Conservation (phyloP, 2,113 vertebrate species). For the Cavia aperea region DNA sequence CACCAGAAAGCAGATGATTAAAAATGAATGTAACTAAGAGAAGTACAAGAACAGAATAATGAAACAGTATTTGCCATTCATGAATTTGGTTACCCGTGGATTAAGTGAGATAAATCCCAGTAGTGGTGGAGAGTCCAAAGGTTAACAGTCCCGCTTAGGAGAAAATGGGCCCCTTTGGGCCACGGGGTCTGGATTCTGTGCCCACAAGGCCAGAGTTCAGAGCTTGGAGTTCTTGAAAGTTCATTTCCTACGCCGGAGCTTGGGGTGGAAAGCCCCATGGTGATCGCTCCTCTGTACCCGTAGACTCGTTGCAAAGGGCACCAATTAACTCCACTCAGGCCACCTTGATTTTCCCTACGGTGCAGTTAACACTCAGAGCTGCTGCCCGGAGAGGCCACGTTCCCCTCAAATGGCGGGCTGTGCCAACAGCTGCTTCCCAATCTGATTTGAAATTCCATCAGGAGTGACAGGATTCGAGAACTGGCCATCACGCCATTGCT, state of each 20-base stretch:
- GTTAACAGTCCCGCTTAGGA: slow-evolving; percentile 52
- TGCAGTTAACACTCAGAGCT: not conserved
- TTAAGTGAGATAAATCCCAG: slow-evolving; percentile 48
- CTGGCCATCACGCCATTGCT: not conserved
- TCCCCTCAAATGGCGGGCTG: not conserved
- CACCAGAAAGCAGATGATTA: not conserved
- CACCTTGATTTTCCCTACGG: slow-evolving; percentile 25
- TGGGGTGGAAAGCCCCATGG: not conserved
- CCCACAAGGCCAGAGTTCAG: slow-evolving; percentile 40
- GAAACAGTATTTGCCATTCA: not conserved
- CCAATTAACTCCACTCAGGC: slow-evolving; percentile 38
- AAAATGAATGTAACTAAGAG: not conserved
- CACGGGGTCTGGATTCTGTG: not conserved
- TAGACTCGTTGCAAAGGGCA: slow-evolving; percentile 36
- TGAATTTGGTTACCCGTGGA: slow-evolving; percentile 17
- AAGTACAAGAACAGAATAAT: not conserved
- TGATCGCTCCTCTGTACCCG: not conserved
- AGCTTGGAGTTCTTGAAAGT: not conserved
- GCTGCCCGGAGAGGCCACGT: not conserved
- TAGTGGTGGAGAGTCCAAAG: slow-evolving; percentile 26
- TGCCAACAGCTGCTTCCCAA: not conserved
- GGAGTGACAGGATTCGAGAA: not conserved
- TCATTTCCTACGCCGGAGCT: slow-evolving; percentile 32
- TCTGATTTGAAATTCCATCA: slow-evolving; percentile 10
- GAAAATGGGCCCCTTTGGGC: slow-evolving; percentile 61